Conservation (phyloP, 2,888 invertebrate genomes). For the Tachina fera region DNA sequence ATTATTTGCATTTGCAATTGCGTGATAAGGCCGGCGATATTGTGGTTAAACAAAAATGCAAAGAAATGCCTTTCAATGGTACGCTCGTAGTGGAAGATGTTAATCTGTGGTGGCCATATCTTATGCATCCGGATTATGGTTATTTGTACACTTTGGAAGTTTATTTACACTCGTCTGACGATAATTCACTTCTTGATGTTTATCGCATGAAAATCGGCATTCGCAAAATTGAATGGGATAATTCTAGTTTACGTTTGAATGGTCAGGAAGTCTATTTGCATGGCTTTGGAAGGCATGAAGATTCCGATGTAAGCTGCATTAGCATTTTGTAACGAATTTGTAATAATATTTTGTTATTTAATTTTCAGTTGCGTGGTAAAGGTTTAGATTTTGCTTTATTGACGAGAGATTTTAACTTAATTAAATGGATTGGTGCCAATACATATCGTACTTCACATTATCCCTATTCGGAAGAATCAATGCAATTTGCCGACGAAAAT, state of each 20-base stretch:
- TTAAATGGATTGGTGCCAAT: slow-evolving; percentile 98
- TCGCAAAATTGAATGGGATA: slow-evolving; percentile 90
- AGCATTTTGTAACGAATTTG: neutral
- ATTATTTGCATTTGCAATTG: slow-evolving; percentile 81
- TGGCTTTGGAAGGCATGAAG: slow-evolving; percentile 98
- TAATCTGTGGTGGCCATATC: slow-evolving; percentile 96
- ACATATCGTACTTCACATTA: slow-evolving; percentile 98
- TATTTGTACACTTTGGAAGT: slow-evolving; percentile 93
- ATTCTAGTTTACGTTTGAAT: slow-evolving; percentile 90
- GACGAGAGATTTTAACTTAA: slow-evolving; percentile 95
- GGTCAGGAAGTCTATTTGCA: slow-evolving; percentile 92
- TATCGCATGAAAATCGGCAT: slow-evolving; percentile 95
- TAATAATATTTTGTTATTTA: neutral
- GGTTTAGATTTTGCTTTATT: slow-evolving; percentile 94
- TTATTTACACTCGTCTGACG: slow-evolving; percentile 74
- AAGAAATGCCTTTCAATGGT: slow-evolving; percentile 83
- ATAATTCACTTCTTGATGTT: slow-evolving; percentile 85
- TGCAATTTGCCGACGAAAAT: slow-evolving; percentile 95
- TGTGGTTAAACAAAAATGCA: slow-evolving; percentile 84
- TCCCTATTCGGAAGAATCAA: slow-evolving; percentile 98
- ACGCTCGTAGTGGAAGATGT: slow-evolving; percentile 87
- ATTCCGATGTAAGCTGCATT: slow-evolving; percentile 88
- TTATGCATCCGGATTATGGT: slow-evolving; percentile 91
- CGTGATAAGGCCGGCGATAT: slow-evolving; percentile 84
- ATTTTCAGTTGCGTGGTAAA: slow-evolving; percentile 91